A percentile compares a stretch with the other conserved stretches of the same genome.
phyloP scores from a whole-genome alignment of 2,888 invertebrate species.

The Microplitis manilae region DNA sequence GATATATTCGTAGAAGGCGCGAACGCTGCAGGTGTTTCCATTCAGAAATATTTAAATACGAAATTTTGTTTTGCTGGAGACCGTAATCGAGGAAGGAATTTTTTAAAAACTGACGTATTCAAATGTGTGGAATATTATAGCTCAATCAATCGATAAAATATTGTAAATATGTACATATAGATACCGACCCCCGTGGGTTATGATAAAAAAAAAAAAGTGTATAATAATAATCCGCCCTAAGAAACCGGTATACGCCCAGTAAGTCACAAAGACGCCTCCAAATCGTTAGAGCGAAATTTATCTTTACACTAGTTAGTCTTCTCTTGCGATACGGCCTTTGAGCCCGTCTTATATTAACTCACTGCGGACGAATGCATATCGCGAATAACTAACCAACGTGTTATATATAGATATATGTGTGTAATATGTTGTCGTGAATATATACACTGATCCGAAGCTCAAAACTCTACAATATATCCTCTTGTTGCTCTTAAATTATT shows the following conservation, averaged over 20 bases:
- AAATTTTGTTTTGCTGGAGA: neutral
- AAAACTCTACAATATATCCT: constrained; percentile 26
- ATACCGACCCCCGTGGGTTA: constrained; percentile 32
- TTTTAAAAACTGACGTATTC: neutral
- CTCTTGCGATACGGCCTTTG: constrained; percentile 27
- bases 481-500: constrained; percentile 57
- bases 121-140: constrained; percentile 32
- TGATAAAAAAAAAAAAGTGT: constrained; percentile 44
- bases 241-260: constrained; percentile 52
- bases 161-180: constrained; percentile 39
- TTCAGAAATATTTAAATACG: constrained; percentile 9
- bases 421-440: constrained; percentile 2
- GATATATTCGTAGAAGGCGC: neutral
- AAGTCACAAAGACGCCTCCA: constrained; percentile 50
- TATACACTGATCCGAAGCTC: constrained; percentile 22
- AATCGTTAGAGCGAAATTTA: constrained; percentile 55
- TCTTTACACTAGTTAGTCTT: constrained; percentile 52
- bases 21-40: constrained; percentile 10
- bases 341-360: constrained; percentile 5
- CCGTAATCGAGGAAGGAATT: neutral
- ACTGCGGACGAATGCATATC: neutral
- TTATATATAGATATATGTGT: constrained; percentile 18
- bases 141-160: constrained; percentile 47
- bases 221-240: constrained; percentile 52
- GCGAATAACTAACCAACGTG: neutral